A percentile compares a stretch with the other conserved stretches of the same genome.
phyloP scores from a whole-genome alignment of 2,113 vertebrate genomes.

The Pelusios castaneus region DNA sequence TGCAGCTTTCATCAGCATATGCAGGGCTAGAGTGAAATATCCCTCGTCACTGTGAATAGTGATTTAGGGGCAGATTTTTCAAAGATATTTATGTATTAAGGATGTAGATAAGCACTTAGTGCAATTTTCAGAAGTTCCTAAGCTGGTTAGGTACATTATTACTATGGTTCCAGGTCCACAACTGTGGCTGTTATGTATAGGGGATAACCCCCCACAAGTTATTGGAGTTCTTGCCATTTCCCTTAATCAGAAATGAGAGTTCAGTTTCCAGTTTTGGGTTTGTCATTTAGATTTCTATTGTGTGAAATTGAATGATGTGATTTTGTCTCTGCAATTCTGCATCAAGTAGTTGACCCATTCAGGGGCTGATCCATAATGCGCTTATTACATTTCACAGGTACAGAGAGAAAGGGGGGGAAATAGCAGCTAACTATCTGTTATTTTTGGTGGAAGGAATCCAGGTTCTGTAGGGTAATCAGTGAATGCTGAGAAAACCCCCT shows the following conservation, averaged over 20 bases:
- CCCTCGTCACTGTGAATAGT: neutral
- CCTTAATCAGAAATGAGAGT: neutral
- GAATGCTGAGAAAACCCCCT: accelerated
- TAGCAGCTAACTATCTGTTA: accelerated
- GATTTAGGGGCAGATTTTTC: neutral
- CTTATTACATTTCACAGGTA: neutral
- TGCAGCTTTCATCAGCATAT: neutral
- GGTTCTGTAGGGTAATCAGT: accelerated
- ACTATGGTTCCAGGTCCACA: neutral
- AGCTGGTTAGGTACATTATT: neutral
- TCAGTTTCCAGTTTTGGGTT: neutral
- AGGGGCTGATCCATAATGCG: accelerated
- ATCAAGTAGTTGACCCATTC: accelerated
- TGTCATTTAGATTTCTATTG: accelerated
- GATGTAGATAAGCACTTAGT: neutral
- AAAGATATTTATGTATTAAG: neutral
- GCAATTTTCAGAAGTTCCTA: neutral
- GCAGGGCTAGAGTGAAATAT: neutral
- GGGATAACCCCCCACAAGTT: neutral
- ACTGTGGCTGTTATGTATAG: neutral
- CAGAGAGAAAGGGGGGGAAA: neutral
- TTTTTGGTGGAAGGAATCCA: neutral
- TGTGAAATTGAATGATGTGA: accelerated
- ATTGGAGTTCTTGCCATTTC: neutral
- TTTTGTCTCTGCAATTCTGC: neutral